Base-by-base conservation (phyloP, 2,797 vertebrate genomes). In the Ibycter americanus region DNA sequence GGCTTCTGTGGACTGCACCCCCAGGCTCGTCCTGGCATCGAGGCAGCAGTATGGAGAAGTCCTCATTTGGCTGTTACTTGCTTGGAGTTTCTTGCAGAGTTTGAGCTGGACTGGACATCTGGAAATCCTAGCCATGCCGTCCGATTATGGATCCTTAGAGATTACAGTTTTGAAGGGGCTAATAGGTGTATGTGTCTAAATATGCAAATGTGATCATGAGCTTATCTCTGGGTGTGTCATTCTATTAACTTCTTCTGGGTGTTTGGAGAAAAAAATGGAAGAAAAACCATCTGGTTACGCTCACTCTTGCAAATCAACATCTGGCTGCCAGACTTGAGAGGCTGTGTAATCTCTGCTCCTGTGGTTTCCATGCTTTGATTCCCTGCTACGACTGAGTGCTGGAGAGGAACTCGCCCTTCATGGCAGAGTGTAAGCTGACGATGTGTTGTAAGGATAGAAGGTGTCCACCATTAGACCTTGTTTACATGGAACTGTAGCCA, bases 301-400 rank as follows among this genome's bases (percentile, higher is more conserved):
- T 95, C 67, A 59, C 20, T 59, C 68, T 55, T 91, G 83, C 83
- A 46, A 55, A 47, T 62, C 59, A 82, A 66, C 91, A 95, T 95
- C 90, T 96, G 96, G 54, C 73, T 91, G 70, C 83, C 95, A 96
- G 91, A 74, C 4, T 84, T 8, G 21, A 73, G 81, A 84, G 82
- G 51, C 83, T 82, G 77, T 36, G n/a, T 76, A 44, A 90, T 84
- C 68, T 56, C 70, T 79, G 73, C 77, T 88, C 73, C 15, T 79
- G 70, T 90, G 90, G 42, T 84, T 94, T 95, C 90, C 85, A 80
- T 31, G 47, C 95, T 95, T 90, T 63, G 80, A 82, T 90, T 95
- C 46, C 34, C 51, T 0, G 0, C 65, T 94, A 6, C 0, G 2
- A 47, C 42, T 1, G 7, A n/a, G 58, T 1, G 3, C 40, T 67